phyloP scores from a whole-genome alignment of 1,140 invertebrate genomes.

The Heliconius hermathena region DNA sequence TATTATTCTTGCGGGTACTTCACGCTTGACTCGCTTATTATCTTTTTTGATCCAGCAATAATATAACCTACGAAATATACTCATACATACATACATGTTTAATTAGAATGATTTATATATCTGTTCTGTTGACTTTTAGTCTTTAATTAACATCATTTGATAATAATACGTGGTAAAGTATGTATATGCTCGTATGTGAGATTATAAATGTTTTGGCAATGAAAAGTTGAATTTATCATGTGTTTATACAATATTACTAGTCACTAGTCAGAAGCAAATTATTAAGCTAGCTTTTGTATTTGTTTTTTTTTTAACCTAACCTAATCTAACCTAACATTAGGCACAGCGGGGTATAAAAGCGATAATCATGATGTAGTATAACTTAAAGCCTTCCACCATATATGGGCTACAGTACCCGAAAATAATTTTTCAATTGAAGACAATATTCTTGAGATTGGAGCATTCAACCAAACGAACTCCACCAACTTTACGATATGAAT shows the following conservation, averaged over 20 bases:
- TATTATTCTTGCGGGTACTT: background rate
- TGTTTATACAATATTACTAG: background rate
- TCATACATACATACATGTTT: background rate
- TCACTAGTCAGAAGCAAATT: too few species aligned
- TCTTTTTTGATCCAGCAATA: slow-evolving; percentile 36
- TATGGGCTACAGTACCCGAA: too few species aligned
- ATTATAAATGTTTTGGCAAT: background rate
- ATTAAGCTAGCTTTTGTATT: too few species aligned
- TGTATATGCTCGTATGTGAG: slow-evolving; percentile 9
- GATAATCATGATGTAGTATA: too few species aligned
- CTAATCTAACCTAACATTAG: too few species aligned
- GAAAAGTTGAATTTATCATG: background rate
- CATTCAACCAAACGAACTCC: too few species aligned
- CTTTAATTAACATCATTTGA: slow-evolving; percentile 22
- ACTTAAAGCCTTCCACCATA: too few species aligned
- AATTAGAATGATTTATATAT: slow-evolving; percentile 34
- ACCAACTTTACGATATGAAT: too few species aligned
- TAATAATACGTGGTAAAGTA: slow-evolving; percentile 11
- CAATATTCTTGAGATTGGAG: too few species aligned
- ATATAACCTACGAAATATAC: slow-evolving; percentile 22
- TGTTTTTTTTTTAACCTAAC: too few species aligned
- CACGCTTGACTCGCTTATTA: slow-evolving; percentile 28
- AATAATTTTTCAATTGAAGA: too few species aligned
- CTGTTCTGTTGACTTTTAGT: slow-evolving; percentile 18
- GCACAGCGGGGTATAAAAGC: too few species aligned